Evolutionary conservation across 2,113 vertebrate genomes (phyloP).

Genomic region (Archocentrus centrarchus): DNA sequence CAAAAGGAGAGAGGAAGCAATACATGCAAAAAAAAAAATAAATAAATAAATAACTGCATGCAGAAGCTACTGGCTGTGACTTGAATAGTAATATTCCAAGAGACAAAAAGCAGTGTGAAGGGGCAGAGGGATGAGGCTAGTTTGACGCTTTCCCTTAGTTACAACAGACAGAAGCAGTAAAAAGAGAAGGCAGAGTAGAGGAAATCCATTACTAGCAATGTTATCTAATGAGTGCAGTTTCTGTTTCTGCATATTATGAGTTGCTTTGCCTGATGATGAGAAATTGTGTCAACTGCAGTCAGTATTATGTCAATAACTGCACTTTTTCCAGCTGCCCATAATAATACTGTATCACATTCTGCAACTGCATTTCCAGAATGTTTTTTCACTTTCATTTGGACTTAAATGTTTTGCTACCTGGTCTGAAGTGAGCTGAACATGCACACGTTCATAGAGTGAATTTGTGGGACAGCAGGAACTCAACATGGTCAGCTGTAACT

Average conservation of each 20-base stretch:
- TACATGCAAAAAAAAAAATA: not conserved
- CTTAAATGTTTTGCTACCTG: not conserved
- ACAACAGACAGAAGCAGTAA: constrained; percentile 30
- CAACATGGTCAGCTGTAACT: constrained; percentile 24
- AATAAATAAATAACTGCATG: constrained; percentile 42
- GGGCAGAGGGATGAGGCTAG: constrained; percentile 8
- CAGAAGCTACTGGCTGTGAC: constrained; percentile 49
- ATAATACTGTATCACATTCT: constrained; percentile 14
- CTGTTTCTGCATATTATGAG: constrained; percentile 16
- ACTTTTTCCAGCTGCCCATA: not conserved
- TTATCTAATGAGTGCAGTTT: constrained; percentile 38
- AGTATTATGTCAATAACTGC: constrained; percentile 27
- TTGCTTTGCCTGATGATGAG: constrained; percentile 11
- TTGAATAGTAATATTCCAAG: constrained; percentile 60
- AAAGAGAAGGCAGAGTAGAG: not conserved
- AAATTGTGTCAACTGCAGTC: constrained; percentile 11
- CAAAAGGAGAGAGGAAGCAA: constrained; percentile 15
- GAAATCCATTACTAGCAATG: constrained; percentile 39
- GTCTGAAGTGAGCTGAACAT: constrained; percentile 1
- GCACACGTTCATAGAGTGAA: constrained; percentile 24
- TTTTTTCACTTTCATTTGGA: not conserved
- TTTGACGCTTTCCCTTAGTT: constrained; percentile 32
- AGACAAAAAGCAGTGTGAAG: constrained; percentile 47
- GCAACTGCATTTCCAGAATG: constrained; percentile 6
- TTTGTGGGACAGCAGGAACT: not conserved